Percentiles rank a stretch among this genome's conserved stretches.
Conservation (phyloP, 2,888 invertebrate genomes). For the Carabus problematicus region DNA sequence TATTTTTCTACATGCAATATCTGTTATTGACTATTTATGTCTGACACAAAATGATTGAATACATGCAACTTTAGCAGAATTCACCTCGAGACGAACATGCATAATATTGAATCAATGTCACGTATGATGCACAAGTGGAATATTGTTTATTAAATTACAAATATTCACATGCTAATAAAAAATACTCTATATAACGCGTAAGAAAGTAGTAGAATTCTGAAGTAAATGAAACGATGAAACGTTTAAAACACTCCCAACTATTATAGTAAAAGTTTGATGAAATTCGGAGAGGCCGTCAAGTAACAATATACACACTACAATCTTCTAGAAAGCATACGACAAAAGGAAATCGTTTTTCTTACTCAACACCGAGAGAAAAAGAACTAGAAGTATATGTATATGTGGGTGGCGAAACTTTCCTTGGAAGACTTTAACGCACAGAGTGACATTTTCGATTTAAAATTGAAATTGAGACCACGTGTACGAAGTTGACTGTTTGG, state of each 20-base stretch:
- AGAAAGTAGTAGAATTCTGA: too few species aligned
- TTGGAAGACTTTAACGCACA: too few species aligned
- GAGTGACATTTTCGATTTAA: constrained; percentile 23
- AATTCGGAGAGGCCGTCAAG: background rate
- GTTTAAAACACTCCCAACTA: constrained; percentile 21
- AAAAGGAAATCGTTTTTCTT: constrained; percentile 5
- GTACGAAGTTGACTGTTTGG: background rate
- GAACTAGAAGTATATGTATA: background rate
- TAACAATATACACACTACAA: background rate
- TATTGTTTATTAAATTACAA: too few species aligned
- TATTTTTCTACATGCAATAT: too few species aligned
- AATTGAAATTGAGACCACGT: constrained; percentile 25
- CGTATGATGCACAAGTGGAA: too few species aligned
- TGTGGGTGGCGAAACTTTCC: constrained; percentile 2
- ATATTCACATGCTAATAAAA: too few species aligned
- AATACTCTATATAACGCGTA: too few species aligned
- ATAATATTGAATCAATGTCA: too few species aligned
- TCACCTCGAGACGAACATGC: too few species aligned
- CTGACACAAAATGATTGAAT: too few species aligned
- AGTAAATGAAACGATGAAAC: constrained; percentile 6
- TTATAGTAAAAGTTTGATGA: constrained; percentile 28
- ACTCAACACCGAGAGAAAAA: background rate
- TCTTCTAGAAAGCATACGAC: constrained; percentile 4
- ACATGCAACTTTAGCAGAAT: too few species aligned
- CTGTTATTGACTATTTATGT: too few species aligned